Evolutionary conservation across 2,888 invertebrate genomes (phyloP).

Genomic region (Trissonchulus sp.): DNA sequence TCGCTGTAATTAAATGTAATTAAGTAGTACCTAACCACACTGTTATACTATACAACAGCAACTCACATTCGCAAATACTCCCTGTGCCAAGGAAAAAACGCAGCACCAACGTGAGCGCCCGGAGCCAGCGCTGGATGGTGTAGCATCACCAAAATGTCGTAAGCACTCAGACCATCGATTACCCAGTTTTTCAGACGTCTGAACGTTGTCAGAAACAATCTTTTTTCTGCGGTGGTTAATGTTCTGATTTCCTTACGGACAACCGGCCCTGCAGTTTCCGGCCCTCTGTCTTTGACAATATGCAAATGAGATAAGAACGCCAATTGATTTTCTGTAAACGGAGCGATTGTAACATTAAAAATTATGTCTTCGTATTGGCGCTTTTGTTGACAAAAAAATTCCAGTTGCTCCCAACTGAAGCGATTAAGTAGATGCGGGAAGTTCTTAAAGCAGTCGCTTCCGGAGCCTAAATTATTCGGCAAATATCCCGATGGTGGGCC

Average conservation of each 20-base stretch:
- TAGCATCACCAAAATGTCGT: constrained; percentile 29
- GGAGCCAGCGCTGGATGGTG: constrained; percentile 29
- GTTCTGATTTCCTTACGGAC: constrained; percentile 23
- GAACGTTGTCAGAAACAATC: not conserved
- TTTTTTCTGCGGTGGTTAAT: not conserved
- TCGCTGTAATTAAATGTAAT: too few species aligned
- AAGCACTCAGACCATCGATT: constrained; percentile 31
- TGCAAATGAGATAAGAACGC: not conserved
- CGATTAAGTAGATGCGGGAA: constrained; percentile 20
- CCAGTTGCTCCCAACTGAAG: constrained; percentile 23
- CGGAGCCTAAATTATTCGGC: constrained; percentile 7
- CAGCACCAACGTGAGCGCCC: constrained; percentile 30
- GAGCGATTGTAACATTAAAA: not conserved
- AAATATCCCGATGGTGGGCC: not conserved
- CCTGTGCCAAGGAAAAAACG: constrained; percentile 31
- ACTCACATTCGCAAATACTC: constrained; percentile 31
- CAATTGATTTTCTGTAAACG: constrained; percentile 20
- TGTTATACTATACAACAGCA: too few species aligned
- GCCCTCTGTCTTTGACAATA: not conserved
- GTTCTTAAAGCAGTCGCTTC: constrained; percentile 24
- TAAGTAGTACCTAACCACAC: too few species aligned
- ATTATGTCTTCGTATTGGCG: constrained; percentile 20
- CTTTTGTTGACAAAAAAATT: constrained; percentile 29
- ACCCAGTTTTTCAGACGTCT: constrained; percentile 8
- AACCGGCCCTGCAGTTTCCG: not conserved